Evolutionary conservation across 2,888 invertebrate genomes (phyloP).

Genomic region (Hypena proboscidalis): DNA sequence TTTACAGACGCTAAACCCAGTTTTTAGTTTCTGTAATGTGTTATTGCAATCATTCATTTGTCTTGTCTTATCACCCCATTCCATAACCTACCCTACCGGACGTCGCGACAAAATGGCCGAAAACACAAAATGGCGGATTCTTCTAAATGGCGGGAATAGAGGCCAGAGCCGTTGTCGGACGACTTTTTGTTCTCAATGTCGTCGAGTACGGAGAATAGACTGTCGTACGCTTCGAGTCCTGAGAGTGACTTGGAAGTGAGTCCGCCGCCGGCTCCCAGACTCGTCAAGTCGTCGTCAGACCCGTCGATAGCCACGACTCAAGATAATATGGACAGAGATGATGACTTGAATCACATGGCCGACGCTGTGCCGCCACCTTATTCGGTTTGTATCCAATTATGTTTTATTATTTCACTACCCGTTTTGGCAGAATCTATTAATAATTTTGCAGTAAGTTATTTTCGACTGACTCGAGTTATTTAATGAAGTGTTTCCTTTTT

Average conservation of each 20-base stretch:
- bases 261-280: conserved; percentile 93
- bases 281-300: conserved; percentile 95
- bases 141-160: conserved; percentile 85
- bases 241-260: conserved; percentile 93
- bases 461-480: too few relatives aligned
- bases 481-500: conserved; percentile 1
- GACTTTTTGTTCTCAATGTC: conserved; percentile 99
- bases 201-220: conserved; percentile 90
- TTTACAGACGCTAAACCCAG: conserved; percentile 71
- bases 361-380: conserved; percentile 94
- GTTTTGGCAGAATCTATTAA: background rate
- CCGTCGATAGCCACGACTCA: conserved; percentile 97
- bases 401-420: conserved; percentile 44
- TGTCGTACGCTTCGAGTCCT: conserved; percentile 98
- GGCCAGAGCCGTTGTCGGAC: conserved; percentile 98
- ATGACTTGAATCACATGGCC: conserved; percentile 83
- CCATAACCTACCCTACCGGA: conserved; percentile 81
- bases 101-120: conserved; percentile 56
- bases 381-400: conserved; percentile 86
- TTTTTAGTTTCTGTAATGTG: conserved; percentile 74
- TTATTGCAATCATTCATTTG: conserved; percentile 83
- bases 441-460: background rate
- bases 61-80: conserved; percentile 84
- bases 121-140: conserved; percentile 52
- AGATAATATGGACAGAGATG: conserved; percentile 90